These are phyloP conservation scores for Carcharodon carcharias DNA, from an alignment of 2,797 vertebrate species.

Conservation along the genomic window DNA sequence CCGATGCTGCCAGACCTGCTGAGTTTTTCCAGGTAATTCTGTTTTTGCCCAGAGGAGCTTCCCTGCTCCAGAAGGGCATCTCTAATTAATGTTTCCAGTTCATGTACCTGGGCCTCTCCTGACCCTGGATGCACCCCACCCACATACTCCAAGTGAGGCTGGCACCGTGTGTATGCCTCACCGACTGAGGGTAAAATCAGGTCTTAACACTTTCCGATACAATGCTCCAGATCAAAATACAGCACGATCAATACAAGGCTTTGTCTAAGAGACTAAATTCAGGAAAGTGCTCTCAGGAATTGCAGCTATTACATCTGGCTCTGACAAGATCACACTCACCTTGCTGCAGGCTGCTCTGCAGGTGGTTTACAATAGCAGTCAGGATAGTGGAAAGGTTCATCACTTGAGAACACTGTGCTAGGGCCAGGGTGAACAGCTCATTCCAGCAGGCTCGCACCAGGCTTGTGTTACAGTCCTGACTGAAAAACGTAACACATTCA, in stretches of 20 bases:
- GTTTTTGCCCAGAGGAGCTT: not conserved
- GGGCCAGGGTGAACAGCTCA: constrained; percentile 88
- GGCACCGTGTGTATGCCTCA: too few species aligned
- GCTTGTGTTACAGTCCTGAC: constrained; percentile 91
- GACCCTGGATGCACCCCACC: not conserved
- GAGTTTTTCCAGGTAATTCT: too few species aligned
- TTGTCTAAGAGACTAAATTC: not conserved
- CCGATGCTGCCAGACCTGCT: too few species aligned
- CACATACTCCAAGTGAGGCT: too few species aligned
- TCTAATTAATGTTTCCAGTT: not conserved
- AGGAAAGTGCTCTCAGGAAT: not conserved
- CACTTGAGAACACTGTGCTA: constrained; percentile 91
- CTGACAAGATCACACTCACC: constrained; percentile 58
- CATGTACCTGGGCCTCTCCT: not conserved
- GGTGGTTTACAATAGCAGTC: constrained; percentile 89
- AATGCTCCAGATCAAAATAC: not conserved
- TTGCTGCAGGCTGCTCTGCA: constrained; percentile 92
- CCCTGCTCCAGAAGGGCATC: not conserved
- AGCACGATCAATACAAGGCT: not conserved
- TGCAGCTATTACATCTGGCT: not conserved
- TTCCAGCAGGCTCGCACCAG: constrained; percentile 97
- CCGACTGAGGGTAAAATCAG: not conserved
- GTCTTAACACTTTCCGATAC: not conserved
- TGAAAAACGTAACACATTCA: constrained; percentile 46
- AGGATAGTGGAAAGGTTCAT: constrained; percentile 97